Evolutionary conservation across 2,797 vertebrate genomes (phyloP), one percentile per base, ranked within the genome.

Genomic region (Artibeus jamaicensis): DNA sequence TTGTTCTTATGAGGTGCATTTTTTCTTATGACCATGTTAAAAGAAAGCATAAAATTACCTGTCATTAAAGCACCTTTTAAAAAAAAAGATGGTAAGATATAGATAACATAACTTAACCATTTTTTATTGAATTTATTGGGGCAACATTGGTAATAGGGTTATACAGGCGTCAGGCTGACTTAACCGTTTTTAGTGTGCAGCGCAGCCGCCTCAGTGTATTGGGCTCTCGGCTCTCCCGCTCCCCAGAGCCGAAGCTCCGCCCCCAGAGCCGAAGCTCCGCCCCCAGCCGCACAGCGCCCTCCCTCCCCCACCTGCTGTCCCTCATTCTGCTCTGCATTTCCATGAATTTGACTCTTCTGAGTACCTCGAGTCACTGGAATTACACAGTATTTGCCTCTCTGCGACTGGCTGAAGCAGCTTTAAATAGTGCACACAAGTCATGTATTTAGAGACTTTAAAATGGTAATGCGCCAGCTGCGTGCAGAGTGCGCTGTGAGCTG

Each of bases 1-100:
- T 79, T 34, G 14, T 68, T 67, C 44, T 83, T 76, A 86, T 42
- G 15, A 71, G 50, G 50, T 86, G 1, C 21, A 44, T 89, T 91
- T 91, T 91, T 95, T 79, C 50, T 86, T 68, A 62, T 4, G 53
- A 68, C 32, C 29, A 37, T 91, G 70, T 91, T 79, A 39, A 92
- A 85, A 67, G 48, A 84, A 92, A 79, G 71, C 86, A 53, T 62
- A 46, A 83, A 86, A 84, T 62, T 74, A 3, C 71, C 55, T 59
- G 34, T 95, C 62, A 79, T 79, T 73, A 44, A 79, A 92, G 74
- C 26, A 81, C 57, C 77, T 85, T 96, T 62, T 37, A 0, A 24
- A 53, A 88, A 86, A 71, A 96, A 46, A 34, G 22, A 34, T 86
- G 42, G 11, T 29, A 76, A 93, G 74, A 11, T 79, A 65, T 3